A percentile compares a stretch with the other conserved stretches of the same genome.
Conservation (phyloP, 2,797 vertebrate species). For the Furcifer pardalis region DNA sequence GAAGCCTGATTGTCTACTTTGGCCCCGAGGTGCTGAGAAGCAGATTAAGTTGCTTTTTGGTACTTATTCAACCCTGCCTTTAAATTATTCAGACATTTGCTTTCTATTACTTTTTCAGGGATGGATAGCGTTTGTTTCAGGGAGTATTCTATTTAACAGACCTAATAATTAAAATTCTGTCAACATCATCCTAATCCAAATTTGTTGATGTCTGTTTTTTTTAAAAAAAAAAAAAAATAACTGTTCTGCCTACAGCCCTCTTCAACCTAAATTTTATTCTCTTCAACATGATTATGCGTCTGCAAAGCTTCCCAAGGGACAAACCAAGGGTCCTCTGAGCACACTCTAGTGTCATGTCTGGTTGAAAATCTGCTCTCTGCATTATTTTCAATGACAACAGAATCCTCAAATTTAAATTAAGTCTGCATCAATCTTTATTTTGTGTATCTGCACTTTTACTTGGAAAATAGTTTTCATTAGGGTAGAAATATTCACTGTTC, state of each 20-base stretch:
- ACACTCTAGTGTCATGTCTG: background rate
- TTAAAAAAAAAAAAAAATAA: too few relatives aligned
- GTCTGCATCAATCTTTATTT: background rate
- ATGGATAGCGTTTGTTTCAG: background rate
- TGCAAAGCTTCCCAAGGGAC: background rate
- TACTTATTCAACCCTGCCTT: background rate
- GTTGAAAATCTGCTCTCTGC: background rate
- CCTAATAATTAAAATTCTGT: background rate
- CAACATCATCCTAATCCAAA: background rate
- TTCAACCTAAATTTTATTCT: background rate
- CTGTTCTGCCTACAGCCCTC: background rate
- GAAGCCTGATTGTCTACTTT: too few relatives aligned
- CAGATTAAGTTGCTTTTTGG: background rate
- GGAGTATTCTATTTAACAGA: background rate
- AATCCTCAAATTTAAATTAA: conserved; percentile 1
- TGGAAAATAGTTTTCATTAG: conserved; percentile 30
- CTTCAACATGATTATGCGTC: background rate
- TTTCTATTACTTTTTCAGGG: background rate
- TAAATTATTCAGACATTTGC: background rate
- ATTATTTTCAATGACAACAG: background rate
- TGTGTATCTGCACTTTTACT: conserved; percentile 12
- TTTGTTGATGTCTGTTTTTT: background rate
- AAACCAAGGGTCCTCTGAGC: background rate
- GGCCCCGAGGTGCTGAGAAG: background rate
- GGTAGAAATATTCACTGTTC: conserved; percentile 18